Percentiles rank a stretch among this genome's conserved stretches.
phyloP scores from a whole-genome alignment of 1,140 invertebrate species.

The Zaprionus taronus region DNA sequence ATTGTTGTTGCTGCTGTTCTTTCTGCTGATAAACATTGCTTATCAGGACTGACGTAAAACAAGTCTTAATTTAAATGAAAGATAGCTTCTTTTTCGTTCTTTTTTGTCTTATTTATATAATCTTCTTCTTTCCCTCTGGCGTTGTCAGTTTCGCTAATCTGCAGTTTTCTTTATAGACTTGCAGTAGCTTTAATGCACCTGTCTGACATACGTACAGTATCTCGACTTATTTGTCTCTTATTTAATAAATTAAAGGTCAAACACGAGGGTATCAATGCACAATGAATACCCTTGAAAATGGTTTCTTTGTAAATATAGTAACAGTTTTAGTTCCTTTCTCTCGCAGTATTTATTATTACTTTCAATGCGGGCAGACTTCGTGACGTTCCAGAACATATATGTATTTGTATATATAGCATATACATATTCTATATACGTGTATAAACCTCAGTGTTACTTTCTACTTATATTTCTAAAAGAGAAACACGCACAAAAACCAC shows the following conservation, averaged over 20 bases:
- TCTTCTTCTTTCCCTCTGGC: not conserved
- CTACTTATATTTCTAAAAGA: not conserved
- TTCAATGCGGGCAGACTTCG: not conserved
- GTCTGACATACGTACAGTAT: not conserved
- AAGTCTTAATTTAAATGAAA: constrained; percentile 67
- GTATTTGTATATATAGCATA: not conserved
- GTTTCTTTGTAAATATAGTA: not conserved
- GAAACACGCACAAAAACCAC: not conserved
- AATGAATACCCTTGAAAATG: not conserved
- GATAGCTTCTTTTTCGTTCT: constrained; percentile 36
- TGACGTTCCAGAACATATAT: not conserved
- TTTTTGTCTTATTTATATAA: constrained; percentile 44
- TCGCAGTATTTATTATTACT: not conserved
- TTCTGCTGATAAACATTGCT: constrained; percentile 55
- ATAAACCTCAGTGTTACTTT: not conserved
- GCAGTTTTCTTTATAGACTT: constrained; percentile 27
- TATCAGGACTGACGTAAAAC: constrained; percentile 67
- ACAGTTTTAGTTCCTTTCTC: not conserved
- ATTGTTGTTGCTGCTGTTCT: constrained; percentile 22
- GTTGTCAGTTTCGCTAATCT: constrained; percentile 14
- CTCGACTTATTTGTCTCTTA: constrained; percentile 4
- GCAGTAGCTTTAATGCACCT: constrained; percentile 4
- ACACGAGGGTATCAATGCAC: not conserved
- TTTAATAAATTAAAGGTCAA: not conserved
- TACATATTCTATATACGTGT: not conserved